These are phyloP conservation scores for Matsumyia berberina DNA, from an alignment of 2,888 invertebrate genomes.

Conservation along the genomic window DNA sequence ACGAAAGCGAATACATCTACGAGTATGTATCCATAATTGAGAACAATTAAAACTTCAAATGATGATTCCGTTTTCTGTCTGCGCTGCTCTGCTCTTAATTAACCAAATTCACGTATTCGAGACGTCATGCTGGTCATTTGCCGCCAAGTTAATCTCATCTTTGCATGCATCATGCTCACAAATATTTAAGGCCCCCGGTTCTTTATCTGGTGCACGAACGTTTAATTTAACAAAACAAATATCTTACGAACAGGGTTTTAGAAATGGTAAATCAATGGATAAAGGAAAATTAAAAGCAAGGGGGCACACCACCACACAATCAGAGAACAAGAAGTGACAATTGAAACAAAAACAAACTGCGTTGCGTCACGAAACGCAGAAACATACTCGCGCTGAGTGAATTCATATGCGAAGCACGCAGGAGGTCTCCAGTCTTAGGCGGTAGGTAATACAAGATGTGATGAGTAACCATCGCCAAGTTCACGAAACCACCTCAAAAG, in stretches of 20 bases:
- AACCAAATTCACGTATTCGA: conserved; percentile 35
- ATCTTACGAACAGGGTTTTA: background rate
- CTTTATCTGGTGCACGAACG: conserved; percentile 19
- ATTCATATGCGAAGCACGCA: conserved; percentile 45
- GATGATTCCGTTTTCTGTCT: conserved; percentile 1
- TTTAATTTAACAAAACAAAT: background rate
- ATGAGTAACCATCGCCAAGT: conserved; percentile 62
- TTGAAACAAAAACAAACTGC: conserved; percentile 52
- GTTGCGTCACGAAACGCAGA: conserved; percentile 50
- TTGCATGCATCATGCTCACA: conserved; percentile 22
- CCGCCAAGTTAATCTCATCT: conserved; percentile 38
- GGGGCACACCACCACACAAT: background rate
- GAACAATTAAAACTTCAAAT: conserved; percentile 26
- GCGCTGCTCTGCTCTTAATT: conserved; percentile 19
- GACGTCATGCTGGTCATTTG: conserved; percentile 19
- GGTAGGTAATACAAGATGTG: conserved; percentile 26
- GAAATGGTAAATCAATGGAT: conserved; percentile 13
- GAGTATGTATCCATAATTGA: conserved; percentile 19
- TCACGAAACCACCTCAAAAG: conserved; percentile 46
- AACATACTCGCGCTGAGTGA: conserved; percentile 9
- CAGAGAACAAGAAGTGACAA: conserved; percentile 32
- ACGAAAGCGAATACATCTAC: conserved; percentile 16
- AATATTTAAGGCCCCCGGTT: background rate
- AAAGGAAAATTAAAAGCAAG: conserved; percentile 18
- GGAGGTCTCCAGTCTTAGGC: background rate